Percentiles rank a stretch among this genome's conserved stretches.
These are phyloP conservation scores for Oreamnos americanus DNA, from an alignment of 2,113 vertebrate genomes.

Conservation along the genomic window DNA sequence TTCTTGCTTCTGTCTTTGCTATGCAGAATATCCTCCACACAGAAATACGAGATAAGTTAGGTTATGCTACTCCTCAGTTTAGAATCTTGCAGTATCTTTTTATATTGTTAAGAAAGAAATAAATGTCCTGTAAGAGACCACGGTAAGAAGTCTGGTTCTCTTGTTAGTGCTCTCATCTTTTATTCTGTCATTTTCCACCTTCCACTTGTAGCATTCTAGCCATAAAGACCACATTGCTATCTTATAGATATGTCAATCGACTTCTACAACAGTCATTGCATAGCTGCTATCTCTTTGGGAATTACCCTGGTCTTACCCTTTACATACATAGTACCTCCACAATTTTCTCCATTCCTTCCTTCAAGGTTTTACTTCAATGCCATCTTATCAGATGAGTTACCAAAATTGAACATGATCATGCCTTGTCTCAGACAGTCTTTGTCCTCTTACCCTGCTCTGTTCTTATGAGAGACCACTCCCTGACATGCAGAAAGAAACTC, in stretches of 20 bases:
- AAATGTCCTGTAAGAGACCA: neutral
- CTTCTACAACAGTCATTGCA: neutral
- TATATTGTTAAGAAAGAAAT: neutral
- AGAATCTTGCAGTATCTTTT: neutral
- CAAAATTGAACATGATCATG: accelerated
- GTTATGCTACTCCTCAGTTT: neutral
- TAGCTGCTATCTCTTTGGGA: neutral
- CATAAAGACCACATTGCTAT: neutral
- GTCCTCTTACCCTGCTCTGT: neutral
- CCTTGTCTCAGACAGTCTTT: neutral
- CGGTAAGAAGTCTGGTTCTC: neutral
- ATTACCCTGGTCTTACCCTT: neutral
- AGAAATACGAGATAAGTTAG: neutral
- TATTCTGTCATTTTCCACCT: neutral
- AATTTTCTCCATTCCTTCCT: neutral
- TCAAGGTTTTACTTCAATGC: neutral
- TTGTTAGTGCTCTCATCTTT: neutral
- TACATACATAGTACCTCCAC: neutral
- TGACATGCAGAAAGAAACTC: neutral
- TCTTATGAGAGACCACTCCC: neutral
- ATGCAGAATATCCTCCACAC: neutral
- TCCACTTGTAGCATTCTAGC: neutral
- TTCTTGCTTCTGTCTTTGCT: neutral
- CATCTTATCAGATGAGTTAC: neutral
- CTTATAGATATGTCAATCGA: neutral